These are phyloP conservation scores for Drosophila tani DNA, from an alignment of 1,140 invertebrate species.

Conservation along the genomic window DNA sequence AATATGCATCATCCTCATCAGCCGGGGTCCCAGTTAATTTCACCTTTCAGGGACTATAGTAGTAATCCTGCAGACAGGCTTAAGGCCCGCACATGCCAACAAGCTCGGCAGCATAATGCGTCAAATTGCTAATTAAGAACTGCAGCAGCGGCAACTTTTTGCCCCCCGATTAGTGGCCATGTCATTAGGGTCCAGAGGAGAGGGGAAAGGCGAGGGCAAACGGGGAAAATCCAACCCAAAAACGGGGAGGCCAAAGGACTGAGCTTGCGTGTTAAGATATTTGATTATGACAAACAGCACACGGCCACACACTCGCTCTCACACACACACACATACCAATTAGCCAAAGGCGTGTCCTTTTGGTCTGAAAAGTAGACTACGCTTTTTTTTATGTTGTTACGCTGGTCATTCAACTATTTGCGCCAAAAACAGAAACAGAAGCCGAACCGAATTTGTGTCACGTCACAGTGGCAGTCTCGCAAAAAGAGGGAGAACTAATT, in stretches of 20 bases:
- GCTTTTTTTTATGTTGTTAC: constrained; percentile 31
- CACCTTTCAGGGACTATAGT: constrained; percentile 31
- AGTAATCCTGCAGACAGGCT: constrained; percentile 53
- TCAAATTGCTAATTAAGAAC: constrained; percentile 75
- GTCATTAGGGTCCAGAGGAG: constrained; percentile 59
- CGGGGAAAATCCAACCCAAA: constrained; percentile 4
- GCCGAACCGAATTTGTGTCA: constrained; percentile 56
- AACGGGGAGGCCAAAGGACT: constrained; percentile 26
- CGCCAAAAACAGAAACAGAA: constrained; percentile 16
- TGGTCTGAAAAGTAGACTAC: constrained; percentile 55
- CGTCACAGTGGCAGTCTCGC: constrained; percentile 41
- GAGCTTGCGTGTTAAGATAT: constrained; percentile 75
- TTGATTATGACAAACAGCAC: constrained; percentile 75
- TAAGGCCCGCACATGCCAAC: constrained; percentile 54
- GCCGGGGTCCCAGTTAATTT: constrained; percentile 26
- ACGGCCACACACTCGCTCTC: constrained; percentile 17
- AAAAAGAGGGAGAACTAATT: constrained; percentile 48
- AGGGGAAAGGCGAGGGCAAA: not conserved
- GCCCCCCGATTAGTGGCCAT: constrained; percentile 58
- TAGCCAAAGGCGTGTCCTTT: constrained; percentile 72
- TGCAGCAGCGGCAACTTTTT: constrained; percentile 60
- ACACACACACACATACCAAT: constrained; percentile 40
- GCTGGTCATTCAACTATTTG: constrained; percentile 39
- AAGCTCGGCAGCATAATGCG: constrained; percentile 60
- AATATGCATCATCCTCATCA: constrained; percentile 40